These are phyloP conservation scores for Marisa cornuarietis DNA, from an alignment of 1,140 invertebrate species.

Conservation along the genomic window DNA sequence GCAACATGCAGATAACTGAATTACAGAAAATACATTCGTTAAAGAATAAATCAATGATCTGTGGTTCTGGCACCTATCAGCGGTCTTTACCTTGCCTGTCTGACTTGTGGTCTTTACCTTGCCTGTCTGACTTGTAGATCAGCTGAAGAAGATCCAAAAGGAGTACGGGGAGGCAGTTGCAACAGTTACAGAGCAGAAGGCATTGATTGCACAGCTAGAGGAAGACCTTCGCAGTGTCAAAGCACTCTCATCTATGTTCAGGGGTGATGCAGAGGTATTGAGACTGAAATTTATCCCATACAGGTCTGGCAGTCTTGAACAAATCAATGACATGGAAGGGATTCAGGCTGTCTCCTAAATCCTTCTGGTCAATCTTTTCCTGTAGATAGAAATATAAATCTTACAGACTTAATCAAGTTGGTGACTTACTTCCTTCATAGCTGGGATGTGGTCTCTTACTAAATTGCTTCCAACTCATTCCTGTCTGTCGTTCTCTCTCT, in stretches of 20 bases:
- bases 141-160: constrained; percentile 49
- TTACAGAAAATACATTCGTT: too few relatives aligned
- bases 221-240: constrained; percentile 68
- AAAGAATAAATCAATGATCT: too few relatives aligned
- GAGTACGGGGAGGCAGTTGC: constrained; percentile 56
- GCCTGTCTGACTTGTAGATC: constrained; percentile 15
- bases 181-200: constrained; percentile 65
- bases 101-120: too few relatives aligned
- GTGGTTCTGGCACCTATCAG: too few relatives aligned
- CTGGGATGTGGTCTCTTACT: too few relatives aligned
- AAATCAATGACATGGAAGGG: neutral
- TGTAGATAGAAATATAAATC: too few relatives aligned
- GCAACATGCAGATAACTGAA: too few relatives aligned
- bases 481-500: neutral
- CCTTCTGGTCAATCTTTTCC: too few relatives aligned
- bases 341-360: too few relatives aligned
- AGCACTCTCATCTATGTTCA: constrained; percentile 66
- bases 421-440: too few relatives aligned
- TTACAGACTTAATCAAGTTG: too few relatives aligned
- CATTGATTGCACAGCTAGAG: constrained; percentile 67
- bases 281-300: neutral
- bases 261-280: constrained; percentile 66
- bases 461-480: neutral
- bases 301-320: neutral
- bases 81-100: too few relatives aligned